Percentiles rank a stretch among this genome's conserved stretches.
Evolutionary conservation across 2,797 vertebrate species (phyloP).

Genomic region (Tragelaphus oryx): DNA sequence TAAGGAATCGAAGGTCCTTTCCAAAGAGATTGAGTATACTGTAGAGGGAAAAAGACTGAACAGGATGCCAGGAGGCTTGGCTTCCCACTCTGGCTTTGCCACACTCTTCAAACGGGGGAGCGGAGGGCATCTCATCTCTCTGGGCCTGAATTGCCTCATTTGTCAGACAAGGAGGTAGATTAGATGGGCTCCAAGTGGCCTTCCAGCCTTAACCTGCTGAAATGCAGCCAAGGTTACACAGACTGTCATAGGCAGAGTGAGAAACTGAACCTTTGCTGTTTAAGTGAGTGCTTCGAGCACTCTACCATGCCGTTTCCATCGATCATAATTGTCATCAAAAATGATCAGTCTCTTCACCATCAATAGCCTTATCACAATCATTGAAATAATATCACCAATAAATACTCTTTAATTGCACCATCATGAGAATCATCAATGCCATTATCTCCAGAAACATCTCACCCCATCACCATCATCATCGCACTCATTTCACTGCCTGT

Average conservation of each 20-base stretch:
- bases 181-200: background rate
- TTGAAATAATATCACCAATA: background rate
- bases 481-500: background rate
- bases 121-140: background rate
- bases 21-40: background rate
- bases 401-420: constrained; percentile 12
- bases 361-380: background rate
- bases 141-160: background rate
- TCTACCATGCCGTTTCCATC: background rate
- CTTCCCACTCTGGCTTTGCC: background rate
- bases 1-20: background rate
- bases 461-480: background rate
- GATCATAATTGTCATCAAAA: background rate
- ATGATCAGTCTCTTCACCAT: background rate
- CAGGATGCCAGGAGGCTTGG: background rate
- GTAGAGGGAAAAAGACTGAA: background rate
- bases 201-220: background rate
- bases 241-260: background rate
- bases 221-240: background rate
- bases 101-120: background rate
- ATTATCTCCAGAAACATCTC: background rate
- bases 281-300: background rate
- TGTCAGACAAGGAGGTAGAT: background rate
- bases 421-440: background rate
- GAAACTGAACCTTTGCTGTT: background rate